Base-by-base conservation (phyloP, 2,113 vertebrate species). In the Asarcornis scutulata region DNA sequence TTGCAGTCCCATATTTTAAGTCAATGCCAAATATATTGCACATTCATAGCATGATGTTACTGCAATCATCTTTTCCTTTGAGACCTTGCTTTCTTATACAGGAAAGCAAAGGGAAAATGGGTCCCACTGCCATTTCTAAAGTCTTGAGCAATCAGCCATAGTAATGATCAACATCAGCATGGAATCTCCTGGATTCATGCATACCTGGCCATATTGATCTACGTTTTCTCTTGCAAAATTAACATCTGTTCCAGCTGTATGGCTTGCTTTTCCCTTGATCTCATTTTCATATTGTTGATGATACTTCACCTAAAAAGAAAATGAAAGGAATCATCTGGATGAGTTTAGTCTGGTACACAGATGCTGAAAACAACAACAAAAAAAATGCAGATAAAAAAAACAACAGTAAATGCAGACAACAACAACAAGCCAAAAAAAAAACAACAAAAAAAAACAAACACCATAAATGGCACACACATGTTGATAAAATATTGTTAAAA, bases 221-320 rank as follows among this genome's bases (percentile, higher is more conserved):
- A 96, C 79, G 21, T 98, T 98, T 94, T 98, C 98, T 94, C 89
- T 98, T 93, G 97, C 97, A 23, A 97, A 95, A 79, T 90, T 74
- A 42, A 95, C 90, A 82, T 98, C 98, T 67, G 97, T 34, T 31
- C 95, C 98, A 31, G 96, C 97, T 74, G 98, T 98, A n/a, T 98
- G 94, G 77, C 98, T 98, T 69, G 97, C 98, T 97, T 98, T 99
- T 8, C 99, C 99, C 86, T 98, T 99, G 14, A 99, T 98, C 95
- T 99, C 98, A 80, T 98, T 98, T 78, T 99, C 98, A 12, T 99
- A 99, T 74, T 91, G 96, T 97, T 99, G 98, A 81, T 98, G 98
- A 93, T 99, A 99, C 92, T 98, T 99, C 42, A 99, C 98, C 99
- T 99, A 96, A 42, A 92, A 60, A 52, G 55, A 72, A 93, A 77